phyloP scores from a whole-genome alignment of 2,797 vertebrate genomes.

The Astyanax mexicanus region DNA sequence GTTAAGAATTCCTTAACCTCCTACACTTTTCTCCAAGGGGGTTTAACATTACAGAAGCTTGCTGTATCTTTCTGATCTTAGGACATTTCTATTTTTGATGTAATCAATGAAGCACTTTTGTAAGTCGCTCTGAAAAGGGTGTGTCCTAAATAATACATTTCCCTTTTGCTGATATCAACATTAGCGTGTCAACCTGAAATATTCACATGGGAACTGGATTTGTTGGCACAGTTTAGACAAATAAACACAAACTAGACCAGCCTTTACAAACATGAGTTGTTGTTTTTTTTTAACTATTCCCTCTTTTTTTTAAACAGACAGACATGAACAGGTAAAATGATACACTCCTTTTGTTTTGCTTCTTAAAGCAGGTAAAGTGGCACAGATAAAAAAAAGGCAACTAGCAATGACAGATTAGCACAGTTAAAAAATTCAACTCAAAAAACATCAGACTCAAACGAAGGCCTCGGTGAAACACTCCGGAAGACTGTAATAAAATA shows the following conservation, averaged over 20 bases:
- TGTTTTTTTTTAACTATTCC: constrained; percentile 20
- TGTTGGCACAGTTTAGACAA: constrained; percentile 4
- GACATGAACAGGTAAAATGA: constrained; percentile 32
- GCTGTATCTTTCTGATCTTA: too few relatives aligned
- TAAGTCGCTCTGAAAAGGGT: too few relatives aligned
- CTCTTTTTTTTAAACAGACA: constrained; percentile 34
- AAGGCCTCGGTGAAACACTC: constrained; percentile 6
- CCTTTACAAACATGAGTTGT: neutral
- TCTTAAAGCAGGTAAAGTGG: constrained; percentile 47
- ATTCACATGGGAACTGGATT: neutral
- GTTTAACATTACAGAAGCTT: too few relatives aligned
- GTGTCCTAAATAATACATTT: too few relatives aligned
- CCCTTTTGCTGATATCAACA: too few relatives aligned
- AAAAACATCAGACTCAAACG: neutral
- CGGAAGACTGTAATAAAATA: constrained; percentile 38
- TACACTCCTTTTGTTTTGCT: constrained; percentile 28
- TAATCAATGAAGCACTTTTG: too few relatives aligned
- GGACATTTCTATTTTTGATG: too few relatives aligned
- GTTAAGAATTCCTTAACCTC: too few relatives aligned
- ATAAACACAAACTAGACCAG: neutral
- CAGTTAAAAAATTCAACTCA: constrained; percentile 12
- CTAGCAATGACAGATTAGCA: constrained; percentile 24
- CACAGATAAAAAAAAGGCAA: constrained; percentile 34
- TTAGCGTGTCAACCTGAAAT: too few relatives aligned
- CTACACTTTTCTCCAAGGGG: too few relatives aligned